phyloP scores from a whole-genome alignment of 2,113 vertebrate genomes.

The Sinocyclocheilus anophthalmus region DNA sequence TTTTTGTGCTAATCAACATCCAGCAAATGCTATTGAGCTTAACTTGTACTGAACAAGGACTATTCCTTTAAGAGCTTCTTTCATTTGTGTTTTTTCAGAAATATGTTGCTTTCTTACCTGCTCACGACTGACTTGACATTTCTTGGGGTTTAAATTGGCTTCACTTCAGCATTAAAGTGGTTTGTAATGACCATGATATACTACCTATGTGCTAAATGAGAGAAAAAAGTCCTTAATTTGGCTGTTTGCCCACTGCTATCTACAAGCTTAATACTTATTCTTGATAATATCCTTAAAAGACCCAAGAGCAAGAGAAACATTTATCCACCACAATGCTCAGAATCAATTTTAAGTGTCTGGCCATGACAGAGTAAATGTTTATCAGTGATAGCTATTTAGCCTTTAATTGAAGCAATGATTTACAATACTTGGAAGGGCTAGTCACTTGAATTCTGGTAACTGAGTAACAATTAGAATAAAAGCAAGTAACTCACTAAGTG shows the following conservation, averaged over 20 bases:
- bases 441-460: neutral
- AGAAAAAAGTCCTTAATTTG: slow-evolving; percentile 29
- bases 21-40: too few species aligned
- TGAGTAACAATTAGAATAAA: slow-evolving; percentile 12
- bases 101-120: neutral
- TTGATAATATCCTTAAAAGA: slow-evolving; percentile 33
- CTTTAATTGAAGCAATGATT: slow-evolving; percentile 14
- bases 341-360: slow-evolving; percentile 11
- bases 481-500: neutral
- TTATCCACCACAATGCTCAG: neutral
- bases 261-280: slow-evolving; percentile 33
- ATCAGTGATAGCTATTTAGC: slow-evolving; percentile 10
- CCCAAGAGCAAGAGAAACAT: slow-evolving; percentile 19
- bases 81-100: neutral
- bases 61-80: neutral
- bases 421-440: neutral
- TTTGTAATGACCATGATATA: slow-evolving; percentile 8
- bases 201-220: slow-evolving; percentile 10
- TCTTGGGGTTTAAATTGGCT: slow-evolving; percentile 20
- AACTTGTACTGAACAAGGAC: neutral
- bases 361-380: slow-evolving; percentile 2
- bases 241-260: slow-evolving; percentile 28
- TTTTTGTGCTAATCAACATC: too few species aligned
- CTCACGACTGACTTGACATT: neutral
- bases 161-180: neutral